Base-by-base conservation (phyloP, 2,888 invertebrate species). In the Adela reaumurella region DNA sequence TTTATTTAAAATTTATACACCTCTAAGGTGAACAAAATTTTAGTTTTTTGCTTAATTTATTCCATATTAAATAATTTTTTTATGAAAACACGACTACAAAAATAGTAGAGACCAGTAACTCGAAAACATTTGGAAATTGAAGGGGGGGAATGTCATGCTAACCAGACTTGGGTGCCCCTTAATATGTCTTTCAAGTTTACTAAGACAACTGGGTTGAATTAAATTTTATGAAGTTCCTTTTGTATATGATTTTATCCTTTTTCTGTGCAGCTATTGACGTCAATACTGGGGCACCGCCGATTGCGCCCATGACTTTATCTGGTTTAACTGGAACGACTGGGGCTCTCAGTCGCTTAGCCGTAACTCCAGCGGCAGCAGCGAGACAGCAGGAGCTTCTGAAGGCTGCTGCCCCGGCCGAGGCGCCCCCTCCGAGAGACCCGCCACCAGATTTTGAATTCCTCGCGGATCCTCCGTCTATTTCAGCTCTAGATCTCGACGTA, bases 391-490 rank as follows among this genome's bases (percentile, higher is more conserved):
- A 94, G 65, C 83, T 94, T 19, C 74, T 94, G 1, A 92, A 93
- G 62, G 90, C 92, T 58, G 91, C 92, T 61, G 91, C 90, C 0
- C 89, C 92, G 0, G 89, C 90, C 55, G 90, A 92, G 59, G 91
- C 91, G 1, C 92, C 93, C 56, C 84, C 94, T 2, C 95, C 95
- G 0, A 93, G 92, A 61, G 94, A 96, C 61, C 94, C 96, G 1
- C 97, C 97, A 0, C 77, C 85, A 20, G 94, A 95, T 55, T 96
- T 91, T 72, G 96, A 97, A 68, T 97, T 95, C 67, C 88, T 93
- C 46, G 96, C 96, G 8, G 99, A 99, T 77, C 97, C 99, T 0
- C 97, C 98, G 1, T 97, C 97, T 1, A 98, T 99, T 60, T 98
- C 98, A 1, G 97, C 97, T 1, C 82, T 97, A 52, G 99, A 99